Evolutionary conservation across 2,113 vertebrate species (phyloP).

Genomic region (Clarias macrocephalus): DNA sequence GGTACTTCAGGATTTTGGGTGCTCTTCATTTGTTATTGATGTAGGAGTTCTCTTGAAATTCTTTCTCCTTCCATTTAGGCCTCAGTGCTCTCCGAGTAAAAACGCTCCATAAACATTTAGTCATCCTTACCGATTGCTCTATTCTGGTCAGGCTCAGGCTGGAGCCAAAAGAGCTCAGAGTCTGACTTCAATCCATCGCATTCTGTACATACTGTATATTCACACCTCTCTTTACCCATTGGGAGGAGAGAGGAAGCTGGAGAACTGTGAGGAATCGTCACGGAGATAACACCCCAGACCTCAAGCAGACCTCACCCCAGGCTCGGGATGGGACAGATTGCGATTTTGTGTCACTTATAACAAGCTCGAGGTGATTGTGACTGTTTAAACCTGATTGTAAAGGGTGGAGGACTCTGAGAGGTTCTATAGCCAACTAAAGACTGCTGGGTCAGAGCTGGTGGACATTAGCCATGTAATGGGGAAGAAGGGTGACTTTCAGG

Average conservation of each 20-base stretch:
- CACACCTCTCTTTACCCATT: neutral
- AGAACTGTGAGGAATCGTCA: neutral
- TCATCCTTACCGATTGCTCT: neutral
- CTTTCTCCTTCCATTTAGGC: neutral
- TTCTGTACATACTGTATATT: neutral
- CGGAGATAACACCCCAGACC: neutral
- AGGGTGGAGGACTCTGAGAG: neutral
- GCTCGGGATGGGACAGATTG: neutral
- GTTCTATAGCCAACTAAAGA: neutral
- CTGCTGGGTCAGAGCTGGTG: neutral
- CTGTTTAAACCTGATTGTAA: neutral
- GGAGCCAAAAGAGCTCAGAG: neutral
- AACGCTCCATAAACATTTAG: neutral
- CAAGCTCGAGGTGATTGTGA: neutral
- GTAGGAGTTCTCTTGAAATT: neutral
- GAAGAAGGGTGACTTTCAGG: neutral
- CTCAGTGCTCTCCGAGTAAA: neutral
- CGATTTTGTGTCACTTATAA: neutral
- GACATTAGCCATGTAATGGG: neutral
- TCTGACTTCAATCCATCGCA: neutral
- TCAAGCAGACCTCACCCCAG: neutral
- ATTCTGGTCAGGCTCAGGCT: neutral
- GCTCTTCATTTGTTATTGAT: neutral
- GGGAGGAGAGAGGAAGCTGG: neutral
- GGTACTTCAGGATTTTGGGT: neutral